These are phyloP conservation scores for Cyaniris semiargus DNA, from an alignment of 2,888 invertebrate genomes.

Conservation along the genomic window DNA sequence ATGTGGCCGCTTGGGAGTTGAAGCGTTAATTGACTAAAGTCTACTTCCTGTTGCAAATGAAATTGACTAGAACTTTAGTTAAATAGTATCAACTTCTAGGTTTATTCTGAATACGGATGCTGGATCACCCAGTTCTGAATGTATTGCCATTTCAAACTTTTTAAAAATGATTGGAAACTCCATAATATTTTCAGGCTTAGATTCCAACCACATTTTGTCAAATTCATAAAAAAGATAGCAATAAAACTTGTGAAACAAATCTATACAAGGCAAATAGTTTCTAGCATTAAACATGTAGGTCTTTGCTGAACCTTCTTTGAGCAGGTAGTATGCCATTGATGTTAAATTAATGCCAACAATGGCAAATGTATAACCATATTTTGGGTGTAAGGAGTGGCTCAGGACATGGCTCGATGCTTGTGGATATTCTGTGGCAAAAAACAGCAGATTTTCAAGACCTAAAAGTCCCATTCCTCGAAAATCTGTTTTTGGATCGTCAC, in stretches of 20 bases:
- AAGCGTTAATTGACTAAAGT: too few relatives aligned
- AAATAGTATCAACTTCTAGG: constrained; percentile 85
- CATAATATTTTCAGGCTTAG: constrained; percentile 96
- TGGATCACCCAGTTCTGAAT: constrained; percentile 84
- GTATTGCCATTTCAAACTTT: constrained; percentile 89
- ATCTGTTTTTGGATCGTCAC: constrained; percentile 98
- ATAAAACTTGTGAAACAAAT: constrained; percentile 95
- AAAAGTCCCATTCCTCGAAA: constrained; percentile 98
- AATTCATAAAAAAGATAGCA: constrained; percentile 96
- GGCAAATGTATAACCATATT: constrained; percentile 93
- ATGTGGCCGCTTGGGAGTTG: too few relatives aligned
- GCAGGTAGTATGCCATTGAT: constrained; percentile 90
- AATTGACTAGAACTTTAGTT: constrained; percentile 41
- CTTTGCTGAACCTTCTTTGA: constrained; percentile 90
- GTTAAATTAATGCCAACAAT: constrained; percentile 97
- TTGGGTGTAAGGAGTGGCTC: constrained; percentile 93
- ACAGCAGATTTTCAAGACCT: constrained; percentile 94
- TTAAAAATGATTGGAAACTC: constrained; percentile 94
- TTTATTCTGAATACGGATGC: constrained; percentile 89
- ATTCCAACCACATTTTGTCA: constrained; percentile 95
- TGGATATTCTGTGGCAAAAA: constrained; percentile 90
- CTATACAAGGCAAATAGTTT: constrained; percentile 83
- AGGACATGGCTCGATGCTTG: constrained; percentile 90
- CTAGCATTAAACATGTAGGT: constrained; percentile 94
- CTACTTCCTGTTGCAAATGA: neutral